These are phyloP conservation scores for Charanyca ferruginea DNA, from an alignment of 2,888 invertebrate genomes.

Conservation along the genomic window DNA sequence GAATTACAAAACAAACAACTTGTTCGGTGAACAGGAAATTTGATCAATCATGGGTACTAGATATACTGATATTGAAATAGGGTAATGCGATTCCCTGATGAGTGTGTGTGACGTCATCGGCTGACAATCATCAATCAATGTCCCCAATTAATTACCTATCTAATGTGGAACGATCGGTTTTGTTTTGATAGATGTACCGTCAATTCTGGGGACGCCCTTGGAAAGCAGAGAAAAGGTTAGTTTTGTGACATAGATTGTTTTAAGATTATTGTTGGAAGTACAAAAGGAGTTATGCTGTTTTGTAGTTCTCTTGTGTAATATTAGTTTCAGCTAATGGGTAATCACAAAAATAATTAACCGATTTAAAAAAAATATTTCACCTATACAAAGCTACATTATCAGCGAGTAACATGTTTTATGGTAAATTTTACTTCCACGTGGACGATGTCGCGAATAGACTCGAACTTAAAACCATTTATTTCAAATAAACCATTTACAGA, in stretches of 20 bases:
- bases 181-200: constrained; percentile 59
- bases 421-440: no score
- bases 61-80: constrained; percentile 58
- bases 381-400: no score
- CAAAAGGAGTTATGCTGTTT: no score
- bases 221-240: background rate
- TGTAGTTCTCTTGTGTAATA: no score
- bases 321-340: no score
- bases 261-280: background rate
- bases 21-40: constrained; percentile 44
- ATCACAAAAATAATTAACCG: no score
- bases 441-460: no score
- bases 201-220: constrained; percentile 1
- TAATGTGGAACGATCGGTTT: constrained; percentile 73
- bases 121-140: constrained; percentile 75
- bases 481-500: no score
- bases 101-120: constrained; percentile 71
- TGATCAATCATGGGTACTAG: constrained; percentile 49
- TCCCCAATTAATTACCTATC: constrained; percentile 78
- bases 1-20: constrained; percentile 41
- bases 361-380: no score
- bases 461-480: no score
- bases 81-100: constrained; percentile 73
- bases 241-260: background rate
- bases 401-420: no score